Base-by-base conservation (phyloP, 1,140 invertebrate species). In the Venturia canescens region DNA sequence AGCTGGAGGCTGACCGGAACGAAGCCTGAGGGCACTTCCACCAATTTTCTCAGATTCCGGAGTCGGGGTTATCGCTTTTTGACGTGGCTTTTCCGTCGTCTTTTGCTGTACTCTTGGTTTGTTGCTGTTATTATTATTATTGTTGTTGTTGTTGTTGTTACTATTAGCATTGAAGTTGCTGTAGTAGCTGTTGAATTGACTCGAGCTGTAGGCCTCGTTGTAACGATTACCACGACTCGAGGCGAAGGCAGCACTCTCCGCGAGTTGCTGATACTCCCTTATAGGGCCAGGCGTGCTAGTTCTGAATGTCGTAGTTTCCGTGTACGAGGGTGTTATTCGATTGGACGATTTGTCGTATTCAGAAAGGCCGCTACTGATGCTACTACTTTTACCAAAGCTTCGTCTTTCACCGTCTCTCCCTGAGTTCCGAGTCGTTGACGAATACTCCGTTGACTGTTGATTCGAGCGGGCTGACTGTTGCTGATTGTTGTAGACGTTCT, bases 221-320 rank as follows among this genome's bases (percentile, higher is more conserved):
- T 86, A 92, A 27, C 89, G 87, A 83, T 91, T 92, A 9, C 87
- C 88, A 18, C 92, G 90, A n/a, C 90, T 94, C 31, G 94, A 94
- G 0, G 94, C 94, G 85, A 96, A 96, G 0, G 95, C 95, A 0
- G 95, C 95, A 2, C 94, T 95, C 89, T 97, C 96, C 2, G 96
- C 95, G 0, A 94, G 93, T 2, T 95, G 93, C 88, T 97, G 96
- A 75, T 93, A 94, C 87, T 97, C 96, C 82, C 91, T 93, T 15
- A 89, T 66, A 23, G 91, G 87, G 78, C 72, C 87, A 6, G 84
- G 18, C 16, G 89, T 91, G 0, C 88, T 88, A 0, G 88, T 91
- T 76, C 90, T 83, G 74, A 91, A 91, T 0, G 90, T 91, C 16
- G 90, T 91, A 0, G 90, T 88, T 78, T 91, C 91, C 3, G 88